phyloP scores from a whole-genome alignment of 2,888 invertebrate genomes.

The Tigriopus californicus region DNA sequence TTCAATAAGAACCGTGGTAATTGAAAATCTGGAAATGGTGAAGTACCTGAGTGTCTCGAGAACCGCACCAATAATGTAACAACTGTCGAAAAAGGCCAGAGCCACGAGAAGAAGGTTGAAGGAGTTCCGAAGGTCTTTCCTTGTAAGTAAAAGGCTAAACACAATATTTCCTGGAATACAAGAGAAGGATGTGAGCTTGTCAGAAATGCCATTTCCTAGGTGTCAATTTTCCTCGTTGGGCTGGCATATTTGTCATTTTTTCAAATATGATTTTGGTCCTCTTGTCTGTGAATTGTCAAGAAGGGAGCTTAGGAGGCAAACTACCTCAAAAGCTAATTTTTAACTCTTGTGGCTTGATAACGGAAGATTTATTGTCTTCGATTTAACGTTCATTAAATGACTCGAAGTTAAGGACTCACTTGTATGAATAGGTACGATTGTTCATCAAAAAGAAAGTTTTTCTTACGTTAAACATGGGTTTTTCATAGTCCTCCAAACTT shows the following conservation, averaged over 20 bases:
- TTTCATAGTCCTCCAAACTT: too few species aligned
- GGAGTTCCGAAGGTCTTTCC: slow-evolving; percentile 3
- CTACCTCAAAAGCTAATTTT: too few species aligned
- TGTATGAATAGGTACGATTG: too few species aligned
- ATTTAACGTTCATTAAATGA: too few species aligned
- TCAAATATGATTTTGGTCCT: not conserved
- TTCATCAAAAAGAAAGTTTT: too few species aligned
- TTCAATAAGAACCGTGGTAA: too few species aligned
- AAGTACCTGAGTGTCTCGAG: not conserved
- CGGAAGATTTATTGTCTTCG: too few species aligned
- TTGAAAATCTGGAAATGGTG: not conserved
- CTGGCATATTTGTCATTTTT: not conserved
- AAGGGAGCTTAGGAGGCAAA: not conserved
- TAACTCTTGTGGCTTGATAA: too few species aligned
- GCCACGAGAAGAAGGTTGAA: slow-evolving; percentile 7
- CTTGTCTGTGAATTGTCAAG: not conserved
- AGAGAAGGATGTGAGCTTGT: not conserved
- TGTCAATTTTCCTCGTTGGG: not conserved
- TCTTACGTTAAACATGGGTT: too few species aligned
- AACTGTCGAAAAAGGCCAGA: not conserved
- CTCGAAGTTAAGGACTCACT: too few species aligned
- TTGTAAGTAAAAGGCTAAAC: slow-evolving; percentile 1
- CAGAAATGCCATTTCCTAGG: not conserved
- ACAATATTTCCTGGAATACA: not conserved
- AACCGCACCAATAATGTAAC: slow-evolving; percentile 5